phyloP scores from a whole-genome alignment of 2,888 invertebrate species.

The Capitulum mitella region DNA sequence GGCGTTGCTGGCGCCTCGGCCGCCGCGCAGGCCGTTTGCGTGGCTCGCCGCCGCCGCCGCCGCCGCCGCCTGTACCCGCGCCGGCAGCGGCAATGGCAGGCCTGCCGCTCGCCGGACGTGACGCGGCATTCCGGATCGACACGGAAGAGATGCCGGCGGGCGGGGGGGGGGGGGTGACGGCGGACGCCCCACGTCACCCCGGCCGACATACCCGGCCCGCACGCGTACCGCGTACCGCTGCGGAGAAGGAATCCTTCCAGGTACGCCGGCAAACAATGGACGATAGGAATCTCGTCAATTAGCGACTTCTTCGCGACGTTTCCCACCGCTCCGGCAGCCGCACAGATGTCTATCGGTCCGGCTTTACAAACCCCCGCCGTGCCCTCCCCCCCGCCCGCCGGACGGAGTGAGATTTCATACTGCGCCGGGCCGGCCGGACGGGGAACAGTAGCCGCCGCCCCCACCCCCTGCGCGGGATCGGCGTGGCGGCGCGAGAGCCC shows the following conservation, averaged over 20 bases:
- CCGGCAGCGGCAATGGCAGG: too few relatives aligned
- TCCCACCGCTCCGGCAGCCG: background rate
- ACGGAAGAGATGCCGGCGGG: background rate
- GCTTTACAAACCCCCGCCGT: background rate
- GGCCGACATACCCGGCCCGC: background rate
- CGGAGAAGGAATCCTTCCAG: background rate
- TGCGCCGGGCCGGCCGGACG: background rate
- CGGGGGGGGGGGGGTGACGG: too few relatives aligned
- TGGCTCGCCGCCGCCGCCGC: too few relatives aligned
- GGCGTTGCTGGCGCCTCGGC: too few relatives aligned
- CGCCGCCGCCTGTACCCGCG: too few relatives aligned
- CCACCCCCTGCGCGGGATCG: background rate
- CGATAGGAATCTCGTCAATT: slow-evolving; percentile 4
- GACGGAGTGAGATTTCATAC: background rate
- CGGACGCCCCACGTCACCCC: too few relatives aligned
- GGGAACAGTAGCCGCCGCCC: background rate
- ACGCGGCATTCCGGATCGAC: background rate
- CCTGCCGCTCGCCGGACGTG: background rate
- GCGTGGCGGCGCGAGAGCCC: background rate
- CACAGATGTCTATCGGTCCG: background rate
- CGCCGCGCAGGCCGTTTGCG: too few relatives aligned
- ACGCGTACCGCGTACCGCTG: background rate
- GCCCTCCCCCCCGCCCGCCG: background rate
- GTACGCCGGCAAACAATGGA: background rate
- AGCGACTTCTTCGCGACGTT: background rate